Percentiles rank a stretch among this genome's conserved stretches.
Conservation (phyloP, 2,888 invertebrate species). For the Drosophila meridionalis region DNA sequence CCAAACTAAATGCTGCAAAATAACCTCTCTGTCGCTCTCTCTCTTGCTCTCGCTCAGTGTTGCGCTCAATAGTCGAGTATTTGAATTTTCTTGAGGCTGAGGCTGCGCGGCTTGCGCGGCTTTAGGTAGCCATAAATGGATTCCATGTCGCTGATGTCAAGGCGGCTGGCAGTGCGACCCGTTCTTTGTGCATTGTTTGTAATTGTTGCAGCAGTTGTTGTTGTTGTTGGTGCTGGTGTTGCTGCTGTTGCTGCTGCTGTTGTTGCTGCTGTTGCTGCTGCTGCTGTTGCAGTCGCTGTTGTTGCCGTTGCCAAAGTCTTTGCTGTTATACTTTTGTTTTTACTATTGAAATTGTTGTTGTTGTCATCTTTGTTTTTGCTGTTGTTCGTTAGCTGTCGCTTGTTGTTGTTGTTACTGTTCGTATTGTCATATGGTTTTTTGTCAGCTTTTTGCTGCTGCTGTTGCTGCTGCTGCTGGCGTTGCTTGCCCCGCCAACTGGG, state of each 20-base stretch:
- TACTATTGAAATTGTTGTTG: constrained; percentile 71
- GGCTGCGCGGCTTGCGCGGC: constrained; percentile 84
- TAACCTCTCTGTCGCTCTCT: constrained; percentile 38
- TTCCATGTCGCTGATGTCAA: constrained; percentile 84
- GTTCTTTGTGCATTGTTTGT: constrained; percentile 55
- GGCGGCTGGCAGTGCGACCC: constrained; percentile 79
- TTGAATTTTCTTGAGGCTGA: constrained; percentile 84
- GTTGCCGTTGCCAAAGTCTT: constrained; percentile 41
- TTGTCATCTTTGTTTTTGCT: constrained; percentile 67
- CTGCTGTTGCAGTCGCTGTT: constrained; percentile 33
- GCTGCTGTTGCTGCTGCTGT: constrained; percentile 30
- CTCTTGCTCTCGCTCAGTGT: not conserved
- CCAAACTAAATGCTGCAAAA: constrained; percentile 44
- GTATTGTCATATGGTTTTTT: constrained; percentile 77
- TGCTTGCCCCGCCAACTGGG: constrained; percentile 78
- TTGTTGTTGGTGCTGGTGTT: constrained; percentile 25
- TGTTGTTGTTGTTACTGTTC: constrained; percentile 47
- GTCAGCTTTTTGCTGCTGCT: constrained; percentile 63
- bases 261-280: constrained; percentile 28
- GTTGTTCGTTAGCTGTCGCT: constrained; percentile 69
- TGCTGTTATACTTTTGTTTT: constrained; percentile 71
- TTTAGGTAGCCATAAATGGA: constrained; percentile 85
- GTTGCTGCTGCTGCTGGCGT: constrained; percentile 46
- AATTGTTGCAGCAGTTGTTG: constrained; percentile 34
- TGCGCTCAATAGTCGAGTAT: constrained; percentile 82